Percentiles rank a stretch among this genome's conserved stretches.
These are phyloP conservation scores for Archips crataeganus DNA, from an alignment of 2,888 invertebrate genomes.

Conservation along the genomic window DNA sequence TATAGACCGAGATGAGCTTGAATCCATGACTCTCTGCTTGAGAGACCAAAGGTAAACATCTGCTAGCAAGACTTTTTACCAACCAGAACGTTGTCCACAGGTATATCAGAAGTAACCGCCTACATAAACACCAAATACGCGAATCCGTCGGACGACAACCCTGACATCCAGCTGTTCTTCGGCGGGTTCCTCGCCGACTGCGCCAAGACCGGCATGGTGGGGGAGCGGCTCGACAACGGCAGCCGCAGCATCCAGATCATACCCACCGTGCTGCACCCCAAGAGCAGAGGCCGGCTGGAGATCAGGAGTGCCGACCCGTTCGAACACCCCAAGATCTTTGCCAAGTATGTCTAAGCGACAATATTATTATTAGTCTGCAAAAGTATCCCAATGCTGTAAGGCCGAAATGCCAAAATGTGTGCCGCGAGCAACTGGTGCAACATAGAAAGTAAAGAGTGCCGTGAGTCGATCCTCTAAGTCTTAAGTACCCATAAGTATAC, in stretches of 20 bases:
- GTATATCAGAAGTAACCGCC: slow-evolving; percentile 94
- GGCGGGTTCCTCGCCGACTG: slow-evolving; percentile 95
- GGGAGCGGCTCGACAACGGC: slow-evolving; percentile 89
- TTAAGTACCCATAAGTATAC: too few species aligned
- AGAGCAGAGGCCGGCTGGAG: slow-evolving; percentile 92
- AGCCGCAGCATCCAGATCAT: slow-evolving; percentile 90
- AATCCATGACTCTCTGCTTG: too few species aligned
- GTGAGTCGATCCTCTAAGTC: too few species aligned
- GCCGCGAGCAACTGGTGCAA: too few species aligned
- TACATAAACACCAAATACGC: slow-evolving; percentile 93
- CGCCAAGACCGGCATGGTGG: slow-evolving; percentile 94
- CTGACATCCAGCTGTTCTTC: slow-evolving; percentile 95
- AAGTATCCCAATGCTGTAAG: too few species aligned
- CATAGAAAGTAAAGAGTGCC: too few species aligned
- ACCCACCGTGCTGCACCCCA: slow-evolving; percentile 94
- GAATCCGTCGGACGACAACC: slow-evolving; percentile 90
- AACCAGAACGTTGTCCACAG: slow-evolving; percentile 63
- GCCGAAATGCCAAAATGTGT: too few species aligned
- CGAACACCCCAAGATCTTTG: slow-evolving; percentile 93
- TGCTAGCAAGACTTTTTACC: neutral
- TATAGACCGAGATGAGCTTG: too few species aligned
- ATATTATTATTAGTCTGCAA: too few species aligned
- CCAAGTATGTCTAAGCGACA: slow-evolving; percentile 85
- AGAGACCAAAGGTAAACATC: too few species aligned
- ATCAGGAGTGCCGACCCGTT: slow-evolving; percentile 92